Percentiles rank a stretch among this genome's conserved stretches.
phyloP scores from a whole-genome alignment of 1,140 invertebrate genomes.

The Drosophila sechellia region DNA sequence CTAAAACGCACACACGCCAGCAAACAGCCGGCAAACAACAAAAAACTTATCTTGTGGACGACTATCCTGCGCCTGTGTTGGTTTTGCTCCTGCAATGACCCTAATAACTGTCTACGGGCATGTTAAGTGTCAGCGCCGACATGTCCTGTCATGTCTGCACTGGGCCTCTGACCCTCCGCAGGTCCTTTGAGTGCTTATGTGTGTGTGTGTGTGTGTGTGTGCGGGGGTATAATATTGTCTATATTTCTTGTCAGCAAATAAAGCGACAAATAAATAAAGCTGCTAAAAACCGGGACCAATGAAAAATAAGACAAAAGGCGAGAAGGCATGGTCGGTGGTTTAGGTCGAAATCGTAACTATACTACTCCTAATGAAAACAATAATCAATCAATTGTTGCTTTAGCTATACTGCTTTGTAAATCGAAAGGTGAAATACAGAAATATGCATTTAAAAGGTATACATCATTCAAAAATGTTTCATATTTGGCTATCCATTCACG shows the following conservation, averaged over 20 bases:
- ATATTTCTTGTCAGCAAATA: conserved; percentile 81
- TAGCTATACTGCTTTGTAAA: too few relatives aligned
- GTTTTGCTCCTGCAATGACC: conserved; percentile 56
- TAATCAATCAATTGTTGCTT: too few relatives aligned
- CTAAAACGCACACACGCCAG: conserved; percentile 60
- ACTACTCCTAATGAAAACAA: not conserved
- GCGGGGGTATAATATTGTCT: conserved; percentile 71
- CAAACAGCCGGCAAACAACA: conserved; percentile 15
- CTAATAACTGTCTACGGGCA: conserved; percentile 82
- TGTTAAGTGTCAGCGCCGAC: conserved; percentile 81
- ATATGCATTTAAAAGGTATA: too few relatives aligned
- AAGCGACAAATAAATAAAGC: conserved; percentile 81
- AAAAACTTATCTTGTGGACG: conserved; percentile 50
- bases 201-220: conserved; percentile 15
- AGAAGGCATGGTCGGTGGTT: not conserved
- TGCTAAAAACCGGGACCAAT: conserved; percentile 71
- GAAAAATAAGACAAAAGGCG: conserved; percentile 47
- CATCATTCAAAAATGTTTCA: too few relatives aligned
- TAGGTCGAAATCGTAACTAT: not conserved
- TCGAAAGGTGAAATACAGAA: too few relatives aligned
- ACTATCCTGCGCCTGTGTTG: conserved; percentile 28
- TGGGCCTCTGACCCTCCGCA: conserved; percentile 35
- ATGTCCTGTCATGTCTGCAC: conserved; percentile 72
- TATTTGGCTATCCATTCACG: too few relatives aligned
- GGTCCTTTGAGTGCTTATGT: conserved; percentile 16